Evolutionary conservation across 1,140 invertebrate species (phyloP).

Genomic region (Acromyrmex echinatior): DNA sequence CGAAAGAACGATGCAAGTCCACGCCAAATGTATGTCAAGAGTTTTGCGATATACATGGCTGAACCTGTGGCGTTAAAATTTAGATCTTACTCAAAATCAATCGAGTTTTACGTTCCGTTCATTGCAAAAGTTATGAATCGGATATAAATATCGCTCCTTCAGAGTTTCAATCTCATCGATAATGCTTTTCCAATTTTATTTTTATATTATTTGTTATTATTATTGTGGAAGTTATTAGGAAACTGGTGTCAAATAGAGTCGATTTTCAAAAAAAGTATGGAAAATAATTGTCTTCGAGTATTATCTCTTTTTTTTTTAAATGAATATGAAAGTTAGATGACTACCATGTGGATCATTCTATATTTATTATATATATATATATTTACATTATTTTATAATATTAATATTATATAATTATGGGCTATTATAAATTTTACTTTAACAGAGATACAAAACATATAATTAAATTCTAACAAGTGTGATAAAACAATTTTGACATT

Average conservation of each 20-base stretch:
- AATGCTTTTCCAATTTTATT: constrained; percentile 12
- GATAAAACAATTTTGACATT: not conserved
- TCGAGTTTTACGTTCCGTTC: not conserved
- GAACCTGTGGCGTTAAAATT: constrained; percentile 8
- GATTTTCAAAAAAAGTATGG: not conserved
- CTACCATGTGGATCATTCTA: not conserved
- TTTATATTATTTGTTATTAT: constrained; percentile 11
- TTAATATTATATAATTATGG: not conserved
- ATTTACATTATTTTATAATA: not conserved
- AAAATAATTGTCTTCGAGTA: not conserved
- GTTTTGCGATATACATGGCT: constrained; percentile 25
- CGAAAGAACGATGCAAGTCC: constrained; percentile 16
- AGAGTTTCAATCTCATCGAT: not conserved
- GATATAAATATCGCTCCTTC: constrained; percentile 29
- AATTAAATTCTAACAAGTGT: not conserved
- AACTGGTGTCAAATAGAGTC: not conserved
- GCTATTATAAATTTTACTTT: not conserved
- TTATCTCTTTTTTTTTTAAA: not conserved
- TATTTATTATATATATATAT: not conserved
- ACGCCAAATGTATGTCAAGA: constrained; percentile 35
- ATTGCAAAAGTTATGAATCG: constrained; percentile 43
- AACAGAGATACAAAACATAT: not conserved
- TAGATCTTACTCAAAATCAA: not conserved
- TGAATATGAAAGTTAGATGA: not conserved
- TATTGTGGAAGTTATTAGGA: not conserved